Base-by-base conservation (phyloP, 2,113 vertebrate species). In the Paradisaea rubra region DNA sequence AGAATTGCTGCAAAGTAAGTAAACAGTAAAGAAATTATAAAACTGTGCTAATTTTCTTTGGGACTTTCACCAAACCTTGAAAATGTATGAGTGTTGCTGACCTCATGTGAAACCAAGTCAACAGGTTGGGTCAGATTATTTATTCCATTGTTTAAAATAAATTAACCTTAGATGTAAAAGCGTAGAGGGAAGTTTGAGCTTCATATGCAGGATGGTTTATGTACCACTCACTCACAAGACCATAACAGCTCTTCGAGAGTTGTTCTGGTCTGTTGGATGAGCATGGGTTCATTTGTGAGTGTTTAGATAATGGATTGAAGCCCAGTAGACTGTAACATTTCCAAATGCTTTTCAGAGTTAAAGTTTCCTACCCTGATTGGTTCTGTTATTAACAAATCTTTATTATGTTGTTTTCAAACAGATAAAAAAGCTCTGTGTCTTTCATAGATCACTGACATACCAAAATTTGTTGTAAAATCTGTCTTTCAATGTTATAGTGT, bases 301-400 rank as follows among this genome's bases (percentile, higher is more conserved):
- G 89, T 95, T 96, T 95, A 95, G 85, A 91, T 95, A 96, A 92
- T 91, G 89, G 86, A 92, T 91, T 89, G 63, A 91, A 96, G n/a
- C 54, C 54, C 39, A 66, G 35, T 44, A 91, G 85, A 86, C 89
- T 92, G 88, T 91, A 91, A 95, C 53, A 63, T 79, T 94, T 91
- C 90, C 86, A 93, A 95, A 63, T 16, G 4, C 35, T 88, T 95
- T 88, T 86, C 70, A 82, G 77, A 84, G 87, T 86, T 90, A 81
- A 95, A 89, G 44, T 93, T 95, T 87, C 37, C 77, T 73, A n/a
- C 44, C 12, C 2, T 84, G 45, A 88, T 95, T 94, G 79, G 22
- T 81, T 86, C 66, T 56, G 22, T 89, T 88, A 88, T 91, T 86
- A 88, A 42, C 53, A 93, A 95, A 86, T 76, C 88, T 95, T 93